These are phyloP conservation scores for Amphiprion percula DNA, from an alignment of 2,113 vertebrate genomes.

Conservation along the genomic window DNA sequence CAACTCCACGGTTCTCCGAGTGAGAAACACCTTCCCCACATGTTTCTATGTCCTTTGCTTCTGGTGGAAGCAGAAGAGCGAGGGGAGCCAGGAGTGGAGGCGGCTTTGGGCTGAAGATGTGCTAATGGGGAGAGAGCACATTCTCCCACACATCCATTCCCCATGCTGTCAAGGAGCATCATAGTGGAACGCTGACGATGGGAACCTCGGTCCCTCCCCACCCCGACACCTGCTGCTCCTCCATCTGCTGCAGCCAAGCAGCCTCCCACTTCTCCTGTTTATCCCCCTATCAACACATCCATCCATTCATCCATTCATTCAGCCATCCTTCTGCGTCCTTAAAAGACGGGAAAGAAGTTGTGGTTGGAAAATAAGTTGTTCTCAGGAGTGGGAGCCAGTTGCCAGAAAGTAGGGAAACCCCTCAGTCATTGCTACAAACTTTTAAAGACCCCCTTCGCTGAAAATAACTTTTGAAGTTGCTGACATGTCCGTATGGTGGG, in stretches of 20 bases:
- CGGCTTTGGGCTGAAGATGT: conserved; percentile 70
- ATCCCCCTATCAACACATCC: conserved; percentile 42
- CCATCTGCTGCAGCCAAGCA: conserved; percentile 89
- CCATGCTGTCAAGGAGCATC: conserved; percentile 93
- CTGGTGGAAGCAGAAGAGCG: conserved; percentile 8
- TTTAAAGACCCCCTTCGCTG: conserved; percentile 19
- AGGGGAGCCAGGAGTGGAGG: conserved; percentile 28
- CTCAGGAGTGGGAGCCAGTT: not conserved
- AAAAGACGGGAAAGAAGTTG: not conserved
- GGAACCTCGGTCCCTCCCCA: conserved; percentile 88
- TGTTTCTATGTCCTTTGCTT: conserved; percentile 13
- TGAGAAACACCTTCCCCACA: conserved; percentile 20
- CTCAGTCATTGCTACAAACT: conserved; percentile 35
- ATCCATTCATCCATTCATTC: conserved; percentile 32
- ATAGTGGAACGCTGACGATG: conserved; percentile 88
- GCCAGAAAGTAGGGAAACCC: conserved; percentile 23
- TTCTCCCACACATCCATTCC: conserved; percentile 89
- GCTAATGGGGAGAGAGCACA: conserved; percentile 91
- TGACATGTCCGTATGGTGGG: too few species aligned
- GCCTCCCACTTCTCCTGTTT: conserved; percentile 46
- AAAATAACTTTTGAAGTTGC: not conserved
- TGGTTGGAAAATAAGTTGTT: conserved; percentile 22
- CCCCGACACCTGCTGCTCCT: conserved; percentile 93
- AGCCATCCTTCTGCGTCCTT: not conserved
- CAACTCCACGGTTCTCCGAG: conserved; percentile 7